Evolutionary conservation across 1,140 invertebrate genomes (phyloP).

Genomic region (Leptopilina clavipes): DNA sequence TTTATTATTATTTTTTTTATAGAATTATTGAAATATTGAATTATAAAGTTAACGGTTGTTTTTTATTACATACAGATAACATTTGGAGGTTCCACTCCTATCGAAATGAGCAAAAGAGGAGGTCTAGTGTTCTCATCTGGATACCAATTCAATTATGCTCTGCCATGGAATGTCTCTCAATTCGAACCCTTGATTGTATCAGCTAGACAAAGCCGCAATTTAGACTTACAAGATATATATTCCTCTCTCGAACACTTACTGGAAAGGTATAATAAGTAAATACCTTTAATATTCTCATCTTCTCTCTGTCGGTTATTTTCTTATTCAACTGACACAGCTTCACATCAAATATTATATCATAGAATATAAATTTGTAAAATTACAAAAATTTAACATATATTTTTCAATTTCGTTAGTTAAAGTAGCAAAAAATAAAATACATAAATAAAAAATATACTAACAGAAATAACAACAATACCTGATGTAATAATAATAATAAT

Average conservation of each 20-base stretch:
- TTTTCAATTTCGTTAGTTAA: no score
- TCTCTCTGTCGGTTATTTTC: background rate
- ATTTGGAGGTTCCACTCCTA: constrained; percentile 65
- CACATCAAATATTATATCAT: background rate
- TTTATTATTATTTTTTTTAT: background rate
- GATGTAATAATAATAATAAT: no score
- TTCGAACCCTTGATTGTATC: constrained; percentile 64
- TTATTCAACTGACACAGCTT: background rate
- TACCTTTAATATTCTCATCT: constrained; percentile 39
- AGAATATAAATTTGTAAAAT: background rate
- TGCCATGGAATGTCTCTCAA: constrained; percentile 70
- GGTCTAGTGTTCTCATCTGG: constrained; percentile 61
- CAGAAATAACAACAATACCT: no score
- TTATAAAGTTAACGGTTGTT: background rate
- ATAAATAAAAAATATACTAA: no score
- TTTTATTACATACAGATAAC: constrained; percentile 63
- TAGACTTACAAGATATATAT: constrained; percentile 67
- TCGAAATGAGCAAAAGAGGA: constrained; percentile 64
- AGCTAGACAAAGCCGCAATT: constrained; percentile 59
- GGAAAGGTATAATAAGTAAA: constrained; percentile 66
- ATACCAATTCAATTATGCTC: constrained; percentile 70
- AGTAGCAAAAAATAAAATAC: no score
- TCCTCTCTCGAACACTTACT: constrained; percentile 64
- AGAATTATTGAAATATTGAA: background rate
- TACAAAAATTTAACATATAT: no score